Base-by-base conservation (phyloP, 2,113 vertebrate genomes). In the Aythya baeri region DNA sequence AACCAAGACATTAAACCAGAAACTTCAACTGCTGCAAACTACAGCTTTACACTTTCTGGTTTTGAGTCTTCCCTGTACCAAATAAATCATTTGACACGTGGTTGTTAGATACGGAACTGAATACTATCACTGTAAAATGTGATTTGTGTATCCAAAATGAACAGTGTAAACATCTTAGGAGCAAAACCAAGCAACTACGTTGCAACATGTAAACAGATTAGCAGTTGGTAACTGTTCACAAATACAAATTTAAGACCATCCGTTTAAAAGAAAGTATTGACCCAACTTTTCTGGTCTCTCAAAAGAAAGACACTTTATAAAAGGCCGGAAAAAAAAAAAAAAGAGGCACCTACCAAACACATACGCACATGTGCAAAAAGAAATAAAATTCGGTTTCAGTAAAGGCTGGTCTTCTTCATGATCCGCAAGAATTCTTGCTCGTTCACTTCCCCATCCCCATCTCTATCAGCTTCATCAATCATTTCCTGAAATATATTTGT, bases 321-420 rank as follows among this genome's bases (percentile, higher is more conserved):
- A 29, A 36, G 57, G 27, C 57, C 17, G 7, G 4, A 58, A 32
- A 73, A 52, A 57, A 71, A 58, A n/a, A 72, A 41, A 52, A 67
- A 32, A 7, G 44, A 83, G 59, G 75, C 87, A 50, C 75, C 43
- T 63, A 76, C 73, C 23, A 61, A 83, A 50, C 7, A 7, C 29
- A 65, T 29, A 17, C 2, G 31, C 38, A 34, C 34, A 12, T 13
- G 84, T 75, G 86, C 70, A 67, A 25, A 29, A n/a, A 10, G 1
- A 54, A 73, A n/a, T 5, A 26, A 6, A 8, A 13, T 17, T 23
- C 13, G 21, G 22, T 27, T 41, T 99, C 97, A 99, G 96, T 99
- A 99, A 29, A 99, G 98, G 96, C 98, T 99, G 38, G 98, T 99
- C 96, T 99, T 99, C 97, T 99, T 99, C 99, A 99, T 99, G 88